phyloP scores from a whole-genome alignment of 2,888 invertebrate genomes.

The Pterostichus niger region DNA sequence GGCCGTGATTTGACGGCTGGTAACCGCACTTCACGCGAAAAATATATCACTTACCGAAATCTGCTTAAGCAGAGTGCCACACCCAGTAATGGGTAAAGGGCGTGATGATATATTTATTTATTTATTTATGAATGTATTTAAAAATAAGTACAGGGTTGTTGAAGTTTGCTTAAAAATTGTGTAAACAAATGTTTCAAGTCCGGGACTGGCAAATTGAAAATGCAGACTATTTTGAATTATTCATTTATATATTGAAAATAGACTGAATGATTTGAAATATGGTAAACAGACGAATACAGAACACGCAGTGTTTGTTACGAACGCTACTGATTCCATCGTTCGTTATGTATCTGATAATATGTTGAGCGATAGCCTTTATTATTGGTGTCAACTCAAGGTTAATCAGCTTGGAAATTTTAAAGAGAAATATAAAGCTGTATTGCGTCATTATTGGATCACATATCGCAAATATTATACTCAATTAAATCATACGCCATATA shows the following conservation, averaged over 20 bases:
- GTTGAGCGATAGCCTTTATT: constrained; percentile 55
- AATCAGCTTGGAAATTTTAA: constrained; percentile 57
- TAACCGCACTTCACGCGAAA: no score
- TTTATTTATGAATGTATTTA: no score
- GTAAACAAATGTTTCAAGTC: no score
- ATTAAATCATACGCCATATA: not conserved
- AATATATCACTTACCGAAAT: no score
- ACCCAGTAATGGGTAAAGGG: no score
- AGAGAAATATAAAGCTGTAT: constrained; percentile 55
- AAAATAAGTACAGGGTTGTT: no score
- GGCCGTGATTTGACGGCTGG: no score
- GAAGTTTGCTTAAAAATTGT: no score
- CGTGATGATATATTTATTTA: no score
- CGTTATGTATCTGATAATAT: constrained; percentile 52
- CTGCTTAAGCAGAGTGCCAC: no score
- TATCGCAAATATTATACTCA: constrained; percentile 38
- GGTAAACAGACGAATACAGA: not conserved
- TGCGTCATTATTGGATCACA: constrained; percentile 60
- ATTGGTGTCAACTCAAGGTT: constrained; percentile 66
- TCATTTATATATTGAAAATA: not conserved
- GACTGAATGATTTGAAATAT: not conserved
- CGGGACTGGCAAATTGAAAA: not conserved
- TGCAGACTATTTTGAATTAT: constrained; percentile 4
- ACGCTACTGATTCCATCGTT: constrained; percentile 42
- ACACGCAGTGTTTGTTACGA: not conserved